Conservation (phyloP, 2,888 invertebrate genomes). For the Dendrolimus houi region DNA sequence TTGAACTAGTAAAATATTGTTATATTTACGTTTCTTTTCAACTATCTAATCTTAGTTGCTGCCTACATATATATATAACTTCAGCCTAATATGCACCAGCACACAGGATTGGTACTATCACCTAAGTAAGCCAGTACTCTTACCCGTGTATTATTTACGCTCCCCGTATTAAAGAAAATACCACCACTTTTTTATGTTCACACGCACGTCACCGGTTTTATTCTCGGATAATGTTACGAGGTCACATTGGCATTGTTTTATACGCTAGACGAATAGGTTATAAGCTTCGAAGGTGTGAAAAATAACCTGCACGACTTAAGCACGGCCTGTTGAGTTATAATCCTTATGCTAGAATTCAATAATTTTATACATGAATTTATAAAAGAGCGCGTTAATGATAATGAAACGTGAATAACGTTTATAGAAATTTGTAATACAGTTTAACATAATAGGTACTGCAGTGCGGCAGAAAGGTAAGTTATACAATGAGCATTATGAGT, state of each 20-base stretch:
- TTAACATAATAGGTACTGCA: too few species aligned
- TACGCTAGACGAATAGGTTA: too few species aligned
- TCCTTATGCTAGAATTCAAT: background rate
- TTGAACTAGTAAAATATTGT: too few species aligned
- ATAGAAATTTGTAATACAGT: too few species aligned
- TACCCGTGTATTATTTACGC: background rate
- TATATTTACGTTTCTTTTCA: background rate
- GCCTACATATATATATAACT: background rate
- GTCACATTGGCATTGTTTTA: constrained; percentile 1
- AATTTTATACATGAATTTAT: background rate
- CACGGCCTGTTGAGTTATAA: background rate
- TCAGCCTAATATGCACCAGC: background rate
- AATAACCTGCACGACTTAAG: background rate
- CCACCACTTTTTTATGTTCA: background rate
- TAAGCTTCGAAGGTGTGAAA: background rate
- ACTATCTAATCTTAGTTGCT: background rate
- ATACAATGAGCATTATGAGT: too few species aligned
- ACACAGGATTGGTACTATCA: background rate
- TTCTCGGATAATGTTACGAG: background rate
- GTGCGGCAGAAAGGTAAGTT: too few species aligned
- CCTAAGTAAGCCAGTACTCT: background rate
- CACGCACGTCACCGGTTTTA: background rate
- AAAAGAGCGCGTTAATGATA: too few species aligned
- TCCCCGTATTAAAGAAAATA: background rate
- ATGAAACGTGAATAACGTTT: too few species aligned